Evolutionary conservation across 92 coral and sea anemone species (phyloP).

Genomic region (Muricea muricata): DNA sequence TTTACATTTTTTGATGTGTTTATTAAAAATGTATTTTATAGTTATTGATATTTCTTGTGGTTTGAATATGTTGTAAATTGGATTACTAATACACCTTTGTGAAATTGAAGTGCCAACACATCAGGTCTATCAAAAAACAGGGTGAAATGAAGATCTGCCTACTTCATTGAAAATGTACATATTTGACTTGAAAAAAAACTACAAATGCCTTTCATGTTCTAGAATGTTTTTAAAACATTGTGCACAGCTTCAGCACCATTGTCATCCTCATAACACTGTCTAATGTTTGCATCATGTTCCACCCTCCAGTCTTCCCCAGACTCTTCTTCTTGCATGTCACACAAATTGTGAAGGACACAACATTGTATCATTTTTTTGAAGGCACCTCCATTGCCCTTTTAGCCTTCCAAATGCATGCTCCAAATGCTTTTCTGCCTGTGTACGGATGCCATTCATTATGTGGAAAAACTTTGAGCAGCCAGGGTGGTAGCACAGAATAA

Average conservation of each 20-base stretch:
- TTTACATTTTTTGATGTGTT: too few species aligned
- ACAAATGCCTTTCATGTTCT: too few species aligned
- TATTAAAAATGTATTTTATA: too few species aligned
- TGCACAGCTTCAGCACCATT: slow-evolving; percentile 16
- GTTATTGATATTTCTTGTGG: too few species aligned
- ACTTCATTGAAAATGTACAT: too few species aligned
- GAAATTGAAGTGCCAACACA: too few species aligned
- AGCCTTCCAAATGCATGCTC: slow-evolving; percentile 32
- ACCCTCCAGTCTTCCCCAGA: slow-evolving; percentile 18
- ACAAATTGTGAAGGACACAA: slow-evolving; percentile 13
- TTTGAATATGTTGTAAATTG: too few species aligned
- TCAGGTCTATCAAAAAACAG: too few species aligned
- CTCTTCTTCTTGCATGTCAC: slow-evolving; percentile 33
- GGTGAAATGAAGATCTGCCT: too few species aligned
- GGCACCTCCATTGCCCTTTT: slow-evolving; percentile 19
- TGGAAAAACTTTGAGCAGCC: slow-evolving; percentile 14
- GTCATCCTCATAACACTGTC: neutral
- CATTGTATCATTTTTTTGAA: slow-evolving; percentile 15
- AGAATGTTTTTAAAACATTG: slow-evolving; percentile 2
- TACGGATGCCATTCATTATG: slow-evolving; percentile 22
- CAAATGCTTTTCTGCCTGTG: slow-evolving; percentile 2
- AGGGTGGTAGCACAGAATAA: neutral
- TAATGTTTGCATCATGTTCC: neutral
- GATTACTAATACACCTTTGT: too few species aligned
- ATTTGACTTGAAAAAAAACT: too few species aligned